Percentiles rank a stretch among this genome's conserved stretches.
Conservation (phyloP, 2,888 invertebrate species). For the Alitta virens region DNA sequence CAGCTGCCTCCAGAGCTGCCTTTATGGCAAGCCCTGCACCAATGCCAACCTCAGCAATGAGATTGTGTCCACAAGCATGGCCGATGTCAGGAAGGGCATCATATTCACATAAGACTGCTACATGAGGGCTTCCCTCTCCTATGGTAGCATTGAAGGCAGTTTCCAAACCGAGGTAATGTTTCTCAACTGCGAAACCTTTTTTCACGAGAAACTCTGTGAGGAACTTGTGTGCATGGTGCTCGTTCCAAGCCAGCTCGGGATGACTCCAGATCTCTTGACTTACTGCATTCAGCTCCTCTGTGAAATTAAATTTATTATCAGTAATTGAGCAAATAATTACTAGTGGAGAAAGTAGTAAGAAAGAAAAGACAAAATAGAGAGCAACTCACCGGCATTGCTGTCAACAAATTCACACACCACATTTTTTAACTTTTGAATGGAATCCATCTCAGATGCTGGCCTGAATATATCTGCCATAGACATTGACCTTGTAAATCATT, state of each 20-base stretch:
- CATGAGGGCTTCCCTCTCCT: constrained; percentile 1
- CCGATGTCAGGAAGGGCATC: constrained; percentile 17
- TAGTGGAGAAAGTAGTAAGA: too few species aligned
- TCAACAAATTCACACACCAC: too few species aligned
- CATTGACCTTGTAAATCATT: too few species aligned
- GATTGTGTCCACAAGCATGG: constrained; percentile 18
- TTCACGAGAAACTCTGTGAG: constrained; percentile 34
- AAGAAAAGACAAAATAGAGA: too few species aligned
- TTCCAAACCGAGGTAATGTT: constrained; percentile 2
- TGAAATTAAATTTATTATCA: too few species aligned
- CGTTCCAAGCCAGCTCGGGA: constrained; percentile 46
- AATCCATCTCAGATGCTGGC: too few species aligned
- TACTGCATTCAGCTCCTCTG: constrained; percentile 32
- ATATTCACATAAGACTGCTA: constrained; percentile 13
- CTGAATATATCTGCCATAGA: too few species aligned
- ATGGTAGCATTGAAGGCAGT: constrained; percentile 9
- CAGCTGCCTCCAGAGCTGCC: constrained; percentile 5
- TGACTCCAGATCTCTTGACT: constrained; percentile 47
- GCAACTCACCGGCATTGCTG: too few species aligned
- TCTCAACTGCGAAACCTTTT: constrained; percentile 33
- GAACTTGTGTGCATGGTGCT: constrained; percentile 37
- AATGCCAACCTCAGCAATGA: constrained; percentile 15
- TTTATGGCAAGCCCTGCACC: constrained; percentile 9
- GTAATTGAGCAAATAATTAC: too few species aligned
- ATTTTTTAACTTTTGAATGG: too few species aligned